phyloP scores from a whole-genome alignment of 2,797 vertebrate species.

The Parambassis ranga region DNA sequence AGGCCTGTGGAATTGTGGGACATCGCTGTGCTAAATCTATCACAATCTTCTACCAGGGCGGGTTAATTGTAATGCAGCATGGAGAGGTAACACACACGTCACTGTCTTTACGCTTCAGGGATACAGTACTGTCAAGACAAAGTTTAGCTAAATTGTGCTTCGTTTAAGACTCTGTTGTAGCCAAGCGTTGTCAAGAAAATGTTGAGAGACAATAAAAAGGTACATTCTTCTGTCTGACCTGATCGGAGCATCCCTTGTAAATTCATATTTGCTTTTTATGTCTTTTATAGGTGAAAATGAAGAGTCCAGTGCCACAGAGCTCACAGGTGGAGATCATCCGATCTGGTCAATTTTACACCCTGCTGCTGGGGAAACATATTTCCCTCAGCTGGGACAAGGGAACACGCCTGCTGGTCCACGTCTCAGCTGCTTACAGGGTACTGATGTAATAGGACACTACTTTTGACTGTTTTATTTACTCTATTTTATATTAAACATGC shows the following conservation, averaged over 20 bases:
- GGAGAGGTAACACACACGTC: constrained; percentile 82
- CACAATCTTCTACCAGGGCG: constrained; percentile 84
- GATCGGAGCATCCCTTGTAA: background rate
- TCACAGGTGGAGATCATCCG: constrained; percentile 86
- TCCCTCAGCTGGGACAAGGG: constrained; percentile 90
- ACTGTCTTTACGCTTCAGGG: too few relatives aligned
- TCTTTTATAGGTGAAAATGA: constrained; percentile 85
- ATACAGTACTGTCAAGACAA: background rate
- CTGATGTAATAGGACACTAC: background rate
- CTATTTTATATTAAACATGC: background rate
- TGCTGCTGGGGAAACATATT: constrained; percentile 86
- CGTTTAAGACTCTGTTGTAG: background rate
- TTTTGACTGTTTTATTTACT: background rate
- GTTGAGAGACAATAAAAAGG: too few relatives aligned
- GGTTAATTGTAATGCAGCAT: constrained; percentile 85
- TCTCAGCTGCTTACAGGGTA: constrained; percentile 85
- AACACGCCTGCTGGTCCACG: constrained; percentile 85
- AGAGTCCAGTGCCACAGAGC: constrained; percentile 79
- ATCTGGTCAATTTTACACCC: constrained; percentile 87
- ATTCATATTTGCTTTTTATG: background rate
- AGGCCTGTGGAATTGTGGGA: constrained; percentile 87
- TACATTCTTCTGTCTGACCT: background rate
- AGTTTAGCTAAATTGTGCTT: background rate
- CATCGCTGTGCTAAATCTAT: constrained; percentile 88
- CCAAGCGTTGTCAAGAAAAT: too few relatives aligned